Evolutionary conservation across 2,888 invertebrate genomes (phyloP), one percentile per base, ranked within the genome.

Genomic region (Villa cingulata): DNA sequence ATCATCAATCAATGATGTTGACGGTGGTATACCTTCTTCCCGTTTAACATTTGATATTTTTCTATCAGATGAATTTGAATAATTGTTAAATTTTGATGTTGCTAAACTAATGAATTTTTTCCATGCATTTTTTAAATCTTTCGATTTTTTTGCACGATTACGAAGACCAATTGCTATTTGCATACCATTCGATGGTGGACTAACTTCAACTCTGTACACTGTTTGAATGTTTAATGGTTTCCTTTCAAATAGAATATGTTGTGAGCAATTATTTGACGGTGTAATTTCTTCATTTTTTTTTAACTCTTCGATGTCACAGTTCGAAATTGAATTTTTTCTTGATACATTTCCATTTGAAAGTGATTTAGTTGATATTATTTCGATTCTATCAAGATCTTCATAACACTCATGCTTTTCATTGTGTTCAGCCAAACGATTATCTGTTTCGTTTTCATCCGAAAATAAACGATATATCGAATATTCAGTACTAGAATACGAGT

Each of bases 81-180:
- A 16, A 6, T 32, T 16, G 23, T 65, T 66, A 49, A 69, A 68
- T 51, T 68, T 69, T 2, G 67, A 65, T 7, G 69, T 63, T 3
- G 70, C 70, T 60, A 66, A 63, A 19, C 65, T 68, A 3, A 70
- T 65, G 36, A 70, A 69, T 36, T 66, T 66, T 37, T 63, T 65
- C 70, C 70, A 70, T 3, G 70, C 69, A 46, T 70, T 69, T 55
- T 69, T 70, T 23, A 70, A 57, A 53, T 70, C 70, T 54, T 70
- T 70, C 5, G 70, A 64, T 50, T 70, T 69, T 51, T 70, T 70
- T 34, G 65, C 65, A 1, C 67, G 65, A 59, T 69, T 68, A 51
- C 66, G 66, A 0, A 69, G 52, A 0, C 68, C 68, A 54, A 69
- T 63, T 38, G 69, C 69, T 29, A 69, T 69, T 55, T 69, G 68